phyloP scores from a whole-genome alignment of 2,888 invertebrate genomes.

The Tetheella fluctuosa region DNA sequence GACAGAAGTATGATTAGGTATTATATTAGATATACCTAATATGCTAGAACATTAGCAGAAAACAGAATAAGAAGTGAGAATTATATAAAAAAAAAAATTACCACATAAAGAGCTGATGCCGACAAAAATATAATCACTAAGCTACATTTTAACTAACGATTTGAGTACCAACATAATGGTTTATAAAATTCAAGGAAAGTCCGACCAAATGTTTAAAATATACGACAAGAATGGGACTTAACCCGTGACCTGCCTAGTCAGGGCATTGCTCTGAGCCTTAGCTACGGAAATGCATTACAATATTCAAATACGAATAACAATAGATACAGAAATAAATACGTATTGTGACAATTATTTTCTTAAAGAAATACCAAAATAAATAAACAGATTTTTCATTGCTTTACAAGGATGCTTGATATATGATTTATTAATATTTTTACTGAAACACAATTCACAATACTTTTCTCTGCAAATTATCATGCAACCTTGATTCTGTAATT shows the following conservation, averaged over 20 bases:
- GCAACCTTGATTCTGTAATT: neutral
- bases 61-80: neutral
- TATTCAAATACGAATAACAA: slow-evolving; percentile 3
- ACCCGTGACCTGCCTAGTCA: slow-evolving; percentile 6
- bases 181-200: neutral
- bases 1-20: too few species aligned
- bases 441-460: too few species aligned
- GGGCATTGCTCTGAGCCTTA: neutral
- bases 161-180: neutral
- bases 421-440: neutral
- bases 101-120: too few species aligned
- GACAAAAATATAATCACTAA: neutral
- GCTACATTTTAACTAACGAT: neutral
- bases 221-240: slow-evolving; percentile 1
- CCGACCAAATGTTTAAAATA: slow-evolving; percentile 6
- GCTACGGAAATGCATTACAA: slow-evolving; percentile 6
- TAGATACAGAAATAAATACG: neutral
- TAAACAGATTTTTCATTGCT: neutral
- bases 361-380: neutral
- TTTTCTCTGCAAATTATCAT: neutral
- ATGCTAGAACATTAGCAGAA: too few species aligned
- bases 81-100: neutral
- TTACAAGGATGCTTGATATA: too few species aligned
- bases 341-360: neutral
- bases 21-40: too few species aligned